Conservation (phyloP, 92 coral and sea anemone genomes). For the Siderastrea radians region DNA sequence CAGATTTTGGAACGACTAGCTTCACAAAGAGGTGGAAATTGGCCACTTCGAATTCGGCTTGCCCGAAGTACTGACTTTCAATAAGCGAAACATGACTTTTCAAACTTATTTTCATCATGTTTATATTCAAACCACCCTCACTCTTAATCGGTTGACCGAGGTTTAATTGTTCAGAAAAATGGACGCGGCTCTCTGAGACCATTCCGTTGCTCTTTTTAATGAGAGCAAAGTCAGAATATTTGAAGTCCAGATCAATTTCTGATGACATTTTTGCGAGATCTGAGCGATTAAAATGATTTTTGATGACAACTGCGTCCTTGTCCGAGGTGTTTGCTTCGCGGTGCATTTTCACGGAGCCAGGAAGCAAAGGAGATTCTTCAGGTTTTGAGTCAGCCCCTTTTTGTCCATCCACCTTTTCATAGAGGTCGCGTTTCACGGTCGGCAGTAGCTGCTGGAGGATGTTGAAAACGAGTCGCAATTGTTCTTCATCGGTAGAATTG, state of each 20-base stretch:
- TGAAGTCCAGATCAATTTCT: slow-evolving; percentile 40
- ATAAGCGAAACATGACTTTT: slow-evolving; percentile 38
- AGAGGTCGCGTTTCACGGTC: slow-evolving; percentile 52
- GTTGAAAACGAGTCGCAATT: slow-evolving; percentile 36
- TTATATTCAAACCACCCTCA: slow-evolving; percentile 26
- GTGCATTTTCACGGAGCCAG: slow-evolving; percentile 59
- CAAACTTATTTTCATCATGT: slow-evolving; percentile 29
- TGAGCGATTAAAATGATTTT: slow-evolving; percentile 41
- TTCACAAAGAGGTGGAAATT: slow-evolving; percentile 22
- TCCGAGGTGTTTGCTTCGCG: slow-evolving; percentile 52
- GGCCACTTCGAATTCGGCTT: neutral
- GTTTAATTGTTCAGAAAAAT: slow-evolving; percentile 38
- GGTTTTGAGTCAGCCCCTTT: neutral
- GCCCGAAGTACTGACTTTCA: slow-evolving; percentile 1
- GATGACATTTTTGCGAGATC: slow-evolving; percentile 35
- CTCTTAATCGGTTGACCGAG: slow-evolving; percentile 43
- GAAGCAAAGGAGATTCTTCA: slow-evolving; percentile 50
- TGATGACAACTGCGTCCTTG: slow-evolving; percentile 29
- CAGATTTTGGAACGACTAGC: slow-evolving; percentile 5
- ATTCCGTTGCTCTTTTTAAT: slow-evolving; percentile 55
- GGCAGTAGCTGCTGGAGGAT: slow-evolving; percentile 52
- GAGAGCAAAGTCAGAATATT: slow-evolving; percentile 17
- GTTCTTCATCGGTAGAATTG: slow-evolving; percentile 19
- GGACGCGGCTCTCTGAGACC: slow-evolving; percentile 27
- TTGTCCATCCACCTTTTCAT: slow-evolving; percentile 51